Percentiles rank a stretch among this genome's conserved stretches.
Evolutionary conservation across 2,113 vertebrate genomes (phyloP).

Genomic region (Trachemys scripta): DNA sequence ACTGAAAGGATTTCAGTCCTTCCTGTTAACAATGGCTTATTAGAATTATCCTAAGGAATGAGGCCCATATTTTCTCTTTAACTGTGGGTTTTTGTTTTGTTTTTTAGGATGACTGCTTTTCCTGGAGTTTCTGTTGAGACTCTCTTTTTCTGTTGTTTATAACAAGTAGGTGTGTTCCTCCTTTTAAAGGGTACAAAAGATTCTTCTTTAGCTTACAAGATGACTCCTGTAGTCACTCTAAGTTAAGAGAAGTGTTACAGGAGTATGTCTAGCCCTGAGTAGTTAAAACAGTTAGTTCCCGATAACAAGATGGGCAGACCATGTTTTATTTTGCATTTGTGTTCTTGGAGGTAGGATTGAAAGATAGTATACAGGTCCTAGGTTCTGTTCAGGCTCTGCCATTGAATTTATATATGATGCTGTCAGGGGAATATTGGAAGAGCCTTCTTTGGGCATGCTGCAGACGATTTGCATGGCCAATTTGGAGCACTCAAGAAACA

Average conservation of each 20-base stretch:
- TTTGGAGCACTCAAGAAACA: conserved; percentile 7
- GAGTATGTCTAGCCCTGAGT: not conserved
- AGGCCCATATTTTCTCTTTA: not conserved
- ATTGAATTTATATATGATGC: rapidly evolving
- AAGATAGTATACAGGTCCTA: not conserved
- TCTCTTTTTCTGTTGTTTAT: not conserved
- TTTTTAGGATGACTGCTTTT: not conserved
- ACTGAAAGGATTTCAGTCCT: not conserved
- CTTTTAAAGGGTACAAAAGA: not conserved
- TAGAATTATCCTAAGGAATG: not conserved
- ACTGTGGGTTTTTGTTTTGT: not conserved
- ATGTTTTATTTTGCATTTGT: not conserved
- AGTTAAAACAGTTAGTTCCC: not conserved
- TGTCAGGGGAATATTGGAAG: not conserved
- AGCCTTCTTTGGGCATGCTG: not conserved
- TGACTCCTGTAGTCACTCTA: not conserved
- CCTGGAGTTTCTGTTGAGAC: not conserved
- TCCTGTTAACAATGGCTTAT: not conserved
- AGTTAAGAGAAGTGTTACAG: not conserved
- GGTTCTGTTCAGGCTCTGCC: not conserved
- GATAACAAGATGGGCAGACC: not conserved
- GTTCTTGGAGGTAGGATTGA: not conserved
- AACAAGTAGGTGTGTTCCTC: not conserved
- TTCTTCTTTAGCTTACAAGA: not conserved
- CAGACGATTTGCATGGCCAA: rapidly evolving